phyloP scores from a whole-genome alignment of 2,888 invertebrate species.

The Troides helena region DNA sequence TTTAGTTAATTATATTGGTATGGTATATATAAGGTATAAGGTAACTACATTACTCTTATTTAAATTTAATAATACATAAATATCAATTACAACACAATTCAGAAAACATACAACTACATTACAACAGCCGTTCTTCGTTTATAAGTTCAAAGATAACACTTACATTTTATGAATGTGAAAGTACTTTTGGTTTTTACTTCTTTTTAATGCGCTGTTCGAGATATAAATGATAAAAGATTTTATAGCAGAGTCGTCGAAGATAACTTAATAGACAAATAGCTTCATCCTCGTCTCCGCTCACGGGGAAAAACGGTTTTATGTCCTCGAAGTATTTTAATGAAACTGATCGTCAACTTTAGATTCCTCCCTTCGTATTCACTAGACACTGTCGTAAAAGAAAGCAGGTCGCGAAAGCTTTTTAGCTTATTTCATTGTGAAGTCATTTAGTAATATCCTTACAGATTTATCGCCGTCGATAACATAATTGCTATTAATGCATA shows the following conservation, averaged over 20 bases:
- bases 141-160: not conserved
- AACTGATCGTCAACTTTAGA: not conserved
- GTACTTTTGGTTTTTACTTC: not conserved
- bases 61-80: no score
- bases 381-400: not conserved
- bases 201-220: not conserved
- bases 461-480: not conserved
- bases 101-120: not conserved
- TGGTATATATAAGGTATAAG: no score
- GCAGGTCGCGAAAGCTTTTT: not conserved
- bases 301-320: conserved; percentile 2
- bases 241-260: not conserved
- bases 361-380: not conserved
- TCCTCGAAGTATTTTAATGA: not conserved
- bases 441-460: not conserved
- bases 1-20: no score
- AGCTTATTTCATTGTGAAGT: not conserved
- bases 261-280: conserved; percentile 2
- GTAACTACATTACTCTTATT: no score
- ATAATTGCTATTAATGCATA: not conserved
- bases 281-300: not conserved
- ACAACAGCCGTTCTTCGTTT: not conserved
- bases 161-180: not conserved
- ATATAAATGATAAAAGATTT: not conserved
- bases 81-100: not conserved